phyloP scores from a whole-genome alignment of 35 echinoderm and acorn worm genomes.

The Anneissia japonica region DNA sequence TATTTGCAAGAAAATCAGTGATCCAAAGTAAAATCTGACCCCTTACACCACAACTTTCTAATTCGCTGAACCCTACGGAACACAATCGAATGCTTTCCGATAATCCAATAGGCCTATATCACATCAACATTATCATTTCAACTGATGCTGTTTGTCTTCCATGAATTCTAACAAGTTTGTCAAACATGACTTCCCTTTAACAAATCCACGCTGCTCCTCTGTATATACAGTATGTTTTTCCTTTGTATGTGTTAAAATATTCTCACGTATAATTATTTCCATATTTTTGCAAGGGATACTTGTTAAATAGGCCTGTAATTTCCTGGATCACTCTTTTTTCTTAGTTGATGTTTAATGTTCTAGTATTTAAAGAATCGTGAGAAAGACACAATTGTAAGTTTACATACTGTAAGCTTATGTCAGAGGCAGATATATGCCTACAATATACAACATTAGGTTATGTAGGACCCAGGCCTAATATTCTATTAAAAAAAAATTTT shows the following conservation, averaged over 20 bases:
- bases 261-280: no score
- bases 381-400: no score
- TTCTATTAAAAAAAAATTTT: no score
- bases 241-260: no score
- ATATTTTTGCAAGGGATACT: no score
- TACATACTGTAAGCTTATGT: no score
- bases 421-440: no score
- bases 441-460: no score
- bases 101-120: background rate
- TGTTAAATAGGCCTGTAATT: background rate
- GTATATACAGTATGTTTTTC: background rate
- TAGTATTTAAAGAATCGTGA: no score
- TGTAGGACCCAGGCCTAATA: no score
- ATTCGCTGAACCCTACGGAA: background rate
- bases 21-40: background rate
- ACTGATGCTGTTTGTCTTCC: background rate
- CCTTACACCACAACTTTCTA: background rate
- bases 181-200: background rate
- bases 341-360: no score
- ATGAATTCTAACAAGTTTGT: slow-evolving; percentile 1
- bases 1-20: background rate
- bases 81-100: background rate
- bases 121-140: background rate
- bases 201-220: slow-evolving; percentile 1
- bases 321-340: no score